phyloP scores from a whole-genome alignment of 92 coral and sea anemone species.

The Desmophyllum pertusum region DNA sequence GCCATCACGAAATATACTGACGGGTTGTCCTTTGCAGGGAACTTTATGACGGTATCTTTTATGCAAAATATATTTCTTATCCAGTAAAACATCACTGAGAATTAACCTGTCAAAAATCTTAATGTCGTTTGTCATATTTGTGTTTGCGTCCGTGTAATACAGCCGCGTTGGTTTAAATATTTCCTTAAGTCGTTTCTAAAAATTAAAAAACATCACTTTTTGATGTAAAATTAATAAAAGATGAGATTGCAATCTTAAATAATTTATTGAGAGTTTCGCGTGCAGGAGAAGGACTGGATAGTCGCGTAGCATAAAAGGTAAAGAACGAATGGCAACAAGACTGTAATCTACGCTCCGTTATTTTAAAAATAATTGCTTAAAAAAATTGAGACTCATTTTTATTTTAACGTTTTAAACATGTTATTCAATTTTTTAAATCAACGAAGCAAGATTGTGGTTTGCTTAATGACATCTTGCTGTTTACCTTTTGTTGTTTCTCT shows the following conservation, averaged over 20 bases:
- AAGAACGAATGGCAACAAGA: no score
- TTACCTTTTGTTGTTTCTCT: no score
- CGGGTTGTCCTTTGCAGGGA: background rate
- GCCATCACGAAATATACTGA: background rate
- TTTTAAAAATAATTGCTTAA: background rate
- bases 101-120: background rate
- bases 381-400: background rate
- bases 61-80: background rate
- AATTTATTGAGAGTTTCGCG: background rate
- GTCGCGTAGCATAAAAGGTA: no score
- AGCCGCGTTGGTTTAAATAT: background rate
- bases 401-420: background rate
- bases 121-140: background rate
- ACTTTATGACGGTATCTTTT: background rate
- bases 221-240: background rate
- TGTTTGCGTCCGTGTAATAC: background rate
- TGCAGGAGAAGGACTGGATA: no score
- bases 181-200: background rate
- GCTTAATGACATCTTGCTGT: background rate
- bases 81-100: background rate
- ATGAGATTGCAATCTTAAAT: background rate
- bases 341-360: background rate
- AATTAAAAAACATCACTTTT: background rate
- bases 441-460: background rate
- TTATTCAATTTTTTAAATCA: background rate